Evolutionary conservation across 2,797 vertebrate species (phyloP).

Genomic region (Buphagus erythrorhynchus): DNA sequence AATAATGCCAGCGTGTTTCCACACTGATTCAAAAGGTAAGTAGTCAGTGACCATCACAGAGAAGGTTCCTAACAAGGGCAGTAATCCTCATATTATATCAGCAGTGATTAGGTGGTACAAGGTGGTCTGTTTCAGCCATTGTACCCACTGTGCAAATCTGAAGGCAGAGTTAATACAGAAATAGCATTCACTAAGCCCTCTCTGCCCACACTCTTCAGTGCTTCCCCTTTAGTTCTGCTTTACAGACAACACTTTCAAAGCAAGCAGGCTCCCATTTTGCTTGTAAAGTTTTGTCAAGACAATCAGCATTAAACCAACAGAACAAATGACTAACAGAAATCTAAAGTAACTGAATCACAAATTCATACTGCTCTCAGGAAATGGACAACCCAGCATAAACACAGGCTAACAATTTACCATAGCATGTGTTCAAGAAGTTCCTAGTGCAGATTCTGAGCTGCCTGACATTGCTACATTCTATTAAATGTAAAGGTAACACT

Average conservation of each 20-base stretch:
- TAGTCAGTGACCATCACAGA: background rate
- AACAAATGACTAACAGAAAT: background rate
- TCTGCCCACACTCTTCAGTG: background rate
- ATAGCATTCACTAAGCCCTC: background rate
- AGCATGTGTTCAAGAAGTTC: background rate
- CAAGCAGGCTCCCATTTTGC: background rate
- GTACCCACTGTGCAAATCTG: background rate
- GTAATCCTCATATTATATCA: background rate
- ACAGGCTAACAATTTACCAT: background rate
- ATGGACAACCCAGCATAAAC: background rate
- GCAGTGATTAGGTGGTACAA: background rate
- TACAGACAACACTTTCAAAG: background rate
- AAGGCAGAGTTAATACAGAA: background rate
- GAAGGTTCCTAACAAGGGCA: background rate
- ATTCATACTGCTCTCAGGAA: background rate
- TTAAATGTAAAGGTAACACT: background rate
- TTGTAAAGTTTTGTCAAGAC: background rate
- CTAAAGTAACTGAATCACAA: background rate
- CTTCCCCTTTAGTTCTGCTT: background rate
- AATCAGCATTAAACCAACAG: background rate
- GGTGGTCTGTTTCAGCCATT: background rate
- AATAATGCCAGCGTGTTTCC: background rate
- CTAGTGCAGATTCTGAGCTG: background rate
- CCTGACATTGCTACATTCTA: background rate
- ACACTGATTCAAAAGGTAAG: background rate